Conservation (phyloP, 2,113 vertebrate species). For the Caretta caretta region DNA sequence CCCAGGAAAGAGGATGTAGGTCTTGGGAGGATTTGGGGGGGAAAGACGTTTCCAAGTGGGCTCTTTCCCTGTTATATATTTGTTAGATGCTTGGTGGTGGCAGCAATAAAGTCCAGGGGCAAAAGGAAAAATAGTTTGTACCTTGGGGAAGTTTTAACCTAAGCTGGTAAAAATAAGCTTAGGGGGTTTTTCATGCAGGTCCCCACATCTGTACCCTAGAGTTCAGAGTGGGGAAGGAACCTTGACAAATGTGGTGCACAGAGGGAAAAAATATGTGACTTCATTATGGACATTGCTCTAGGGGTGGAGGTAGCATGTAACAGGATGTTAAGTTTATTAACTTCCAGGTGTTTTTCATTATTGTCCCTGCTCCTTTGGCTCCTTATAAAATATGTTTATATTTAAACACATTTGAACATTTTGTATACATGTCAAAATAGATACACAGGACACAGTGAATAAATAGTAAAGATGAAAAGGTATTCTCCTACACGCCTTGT, state of each 20-base stretch:
- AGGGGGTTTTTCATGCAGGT: too few relatives aligned
- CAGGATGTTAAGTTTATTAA: not conserved
- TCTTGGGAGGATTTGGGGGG: too few relatives aligned
- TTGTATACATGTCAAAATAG: not conserved
- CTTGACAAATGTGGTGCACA: accelerated
- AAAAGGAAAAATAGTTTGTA: too few relatives aligned
- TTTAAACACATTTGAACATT: slow-evolving; percentile 32
- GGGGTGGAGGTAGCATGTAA: not conserved
- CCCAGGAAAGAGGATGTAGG: too few relatives aligned
- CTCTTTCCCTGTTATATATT: too few relatives aligned
- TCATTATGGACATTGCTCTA: not conserved
- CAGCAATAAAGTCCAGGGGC: too few relatives aligned
- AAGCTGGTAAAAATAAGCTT: too few relatives aligned
- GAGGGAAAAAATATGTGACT: not conserved
- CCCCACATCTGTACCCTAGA: too few relatives aligned
- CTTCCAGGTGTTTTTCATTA: not conserved
- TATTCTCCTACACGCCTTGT: not conserved
- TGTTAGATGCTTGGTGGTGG: too few relatives aligned
- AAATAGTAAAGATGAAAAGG: not conserved
- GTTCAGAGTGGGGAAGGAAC: too few relatives aligned
- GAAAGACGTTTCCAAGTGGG: too few relatives aligned
- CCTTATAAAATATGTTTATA: not conserved
- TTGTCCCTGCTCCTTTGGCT: not conserved
- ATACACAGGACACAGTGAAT: accelerated
- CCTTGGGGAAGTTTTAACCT: too few relatives aligned